phyloP scores from a whole-genome alignment of 2,113 vertebrate species.

The Triplophysa rosa region DNA sequence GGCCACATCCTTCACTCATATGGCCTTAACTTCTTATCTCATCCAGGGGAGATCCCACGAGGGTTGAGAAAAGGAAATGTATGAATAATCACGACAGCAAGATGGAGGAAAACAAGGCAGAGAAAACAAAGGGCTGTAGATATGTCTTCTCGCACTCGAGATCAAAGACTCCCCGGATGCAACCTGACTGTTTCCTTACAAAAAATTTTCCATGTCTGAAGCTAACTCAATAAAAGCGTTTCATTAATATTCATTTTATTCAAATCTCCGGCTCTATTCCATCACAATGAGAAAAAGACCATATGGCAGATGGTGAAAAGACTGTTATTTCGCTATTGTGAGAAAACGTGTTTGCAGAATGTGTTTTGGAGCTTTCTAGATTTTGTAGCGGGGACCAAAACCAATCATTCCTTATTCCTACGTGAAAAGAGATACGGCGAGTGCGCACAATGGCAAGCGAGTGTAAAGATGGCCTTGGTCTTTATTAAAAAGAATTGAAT shows the following conservation, averaged over 20 bases:
- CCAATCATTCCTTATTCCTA: constrained; percentile 2
- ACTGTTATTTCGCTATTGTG: constrained; percentile 6
- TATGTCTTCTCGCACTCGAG: constrained; percentile 17
- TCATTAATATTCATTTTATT: constrained; percentile 45
- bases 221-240: constrained; percentile 14
- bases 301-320: constrained; percentile 9
- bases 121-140: constrained; percentile 19
- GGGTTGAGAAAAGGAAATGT: constrained; percentile 18
- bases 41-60: constrained; percentile 11
- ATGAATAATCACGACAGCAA: constrained; percentile 6
- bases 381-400: constrained; percentile 6
- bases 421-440: background rate
- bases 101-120: background rate
- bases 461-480: constrained; percentile 16
- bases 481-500: constrained; percentile 13
- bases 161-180: constrained; percentile 41
- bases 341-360: constrained; percentile 22
- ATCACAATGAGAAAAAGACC: constrained; percentile 22
- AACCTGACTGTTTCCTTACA: constrained; percentile 21
- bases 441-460: background rate
- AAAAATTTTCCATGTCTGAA: constrained; percentile 22
- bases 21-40: constrained; percentile 15
- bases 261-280: background rate
- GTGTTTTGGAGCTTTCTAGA: background rate
- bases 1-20: constrained; percentile 9